phyloP scores from a whole-genome alignment of 2,113 vertebrate genomes.

The Ptilorrhoa leucosticta region DNA sequence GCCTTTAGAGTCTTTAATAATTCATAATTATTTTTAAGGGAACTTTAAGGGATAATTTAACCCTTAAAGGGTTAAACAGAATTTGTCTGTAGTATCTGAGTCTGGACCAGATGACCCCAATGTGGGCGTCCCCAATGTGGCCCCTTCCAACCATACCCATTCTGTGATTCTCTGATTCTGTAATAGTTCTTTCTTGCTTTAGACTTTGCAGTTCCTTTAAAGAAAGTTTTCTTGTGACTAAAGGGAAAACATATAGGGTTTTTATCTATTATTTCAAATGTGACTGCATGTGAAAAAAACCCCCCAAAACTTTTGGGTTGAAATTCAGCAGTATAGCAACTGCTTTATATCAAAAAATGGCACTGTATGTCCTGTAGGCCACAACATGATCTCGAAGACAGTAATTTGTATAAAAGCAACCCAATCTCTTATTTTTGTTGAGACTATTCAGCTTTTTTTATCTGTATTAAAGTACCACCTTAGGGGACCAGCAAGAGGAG shows the following conservation, averaged over 20 bases:
- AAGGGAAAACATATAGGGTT: neutral
- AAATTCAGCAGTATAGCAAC: neutral
- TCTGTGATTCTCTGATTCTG: neutral
- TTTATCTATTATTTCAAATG: neutral
- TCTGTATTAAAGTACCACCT: neutral
- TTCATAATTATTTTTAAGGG: neutral
- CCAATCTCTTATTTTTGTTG: neutral
- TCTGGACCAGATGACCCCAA: neutral
- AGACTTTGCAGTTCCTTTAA: neutral
- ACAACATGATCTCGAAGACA: neutral
- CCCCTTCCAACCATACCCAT: neutral
- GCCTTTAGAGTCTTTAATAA: neutral
- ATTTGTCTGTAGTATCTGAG: neutral
- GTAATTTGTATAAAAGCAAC: neutral
- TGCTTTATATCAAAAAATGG: neutral
- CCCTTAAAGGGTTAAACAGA: neutral
- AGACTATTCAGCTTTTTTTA: neutral
- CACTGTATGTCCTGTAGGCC: rapidly evolving
- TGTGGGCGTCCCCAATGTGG: neutral
- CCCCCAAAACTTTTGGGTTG: neutral
- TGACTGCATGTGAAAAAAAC: neutral
- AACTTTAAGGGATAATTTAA: neutral
- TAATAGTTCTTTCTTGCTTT: neutral
- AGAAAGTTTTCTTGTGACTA: neutral
- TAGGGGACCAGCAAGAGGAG: rapidly evolving